phyloP scores from a whole-genome alignment of 2,888 invertebrate species.

The Mayetiola destructor region DNA sequence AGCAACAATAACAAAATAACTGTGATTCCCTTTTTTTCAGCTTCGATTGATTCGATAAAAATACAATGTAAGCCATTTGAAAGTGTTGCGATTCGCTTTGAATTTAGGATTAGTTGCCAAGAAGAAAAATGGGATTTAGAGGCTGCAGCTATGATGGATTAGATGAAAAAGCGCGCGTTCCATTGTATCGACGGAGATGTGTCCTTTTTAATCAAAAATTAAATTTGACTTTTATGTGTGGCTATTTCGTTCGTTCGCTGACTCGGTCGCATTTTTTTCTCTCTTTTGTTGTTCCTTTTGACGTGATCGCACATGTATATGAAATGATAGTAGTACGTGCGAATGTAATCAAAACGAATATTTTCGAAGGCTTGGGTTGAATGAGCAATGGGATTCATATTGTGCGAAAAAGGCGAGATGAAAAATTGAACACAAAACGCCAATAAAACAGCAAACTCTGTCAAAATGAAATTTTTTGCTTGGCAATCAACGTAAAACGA shows the following conservation, averaged over 20 bases:
- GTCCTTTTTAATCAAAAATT: conserved; percentile 11
- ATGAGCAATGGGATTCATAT: neutral
- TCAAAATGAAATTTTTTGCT: neutral
- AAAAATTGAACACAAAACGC: neutral
- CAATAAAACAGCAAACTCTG: conserved; percentile 8
- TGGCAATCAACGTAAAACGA: neutral
- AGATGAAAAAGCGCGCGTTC: neutral
- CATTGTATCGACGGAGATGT: neutral
- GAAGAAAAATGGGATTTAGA: too few species aligned
- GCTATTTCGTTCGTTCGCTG: conserved; percentile 7
- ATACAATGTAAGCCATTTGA: too few species aligned
- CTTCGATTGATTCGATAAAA: neutral
- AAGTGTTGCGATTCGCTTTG: too few species aligned
- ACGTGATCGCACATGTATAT: neutral
- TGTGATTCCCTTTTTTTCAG: too few species aligned
- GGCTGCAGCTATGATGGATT: too few species aligned
- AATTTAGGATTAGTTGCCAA: too few species aligned
- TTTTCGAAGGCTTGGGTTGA: neutral
- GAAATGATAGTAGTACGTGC: neutral
- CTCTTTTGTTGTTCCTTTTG: too few species aligned
- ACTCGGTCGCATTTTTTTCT: too few species aligned
- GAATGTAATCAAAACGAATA: conserved; percentile 7
- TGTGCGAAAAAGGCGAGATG: neutral
- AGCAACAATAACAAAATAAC: too few species aligned
- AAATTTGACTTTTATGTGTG: conserved; percentile 1